Evolutionary conservation across 1,140 invertebrate species (phyloP), one percentile per base, ranked within the genome.

Genomic region (Bombus turneri): DNA sequence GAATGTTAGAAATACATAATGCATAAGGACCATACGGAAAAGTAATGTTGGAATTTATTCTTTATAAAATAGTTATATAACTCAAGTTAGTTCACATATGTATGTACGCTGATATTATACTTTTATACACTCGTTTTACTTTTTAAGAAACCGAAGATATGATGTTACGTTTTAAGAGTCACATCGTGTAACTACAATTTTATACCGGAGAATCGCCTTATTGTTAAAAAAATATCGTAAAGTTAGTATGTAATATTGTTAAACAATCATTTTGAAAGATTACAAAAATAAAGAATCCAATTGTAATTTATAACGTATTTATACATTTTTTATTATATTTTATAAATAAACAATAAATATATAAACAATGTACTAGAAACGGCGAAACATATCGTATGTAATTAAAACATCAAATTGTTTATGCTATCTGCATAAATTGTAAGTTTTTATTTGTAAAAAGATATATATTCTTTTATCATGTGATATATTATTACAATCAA

Each of bases 91-190:
- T 47, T 72, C 31, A n/a, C 25, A 15, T 83, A 47, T 41, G 18
- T 39, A 5, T 62, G 28, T 62, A 62, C 28, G 28, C 28, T n/a
- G 59, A 62, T 2, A 66, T 37, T 69, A 41, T 77, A 59, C 37
- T 57, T 69, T 41, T 34, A 37, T 78, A 75, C n/a, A 31, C 47
- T 73, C 9, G 4, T 47, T 43, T 74, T 85, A 66, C 0, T 76
- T 10, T 59, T 62, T 43, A 79, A 31, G 28, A 13, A 34, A 43
- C n/a, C 53, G 43, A 28, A 64, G 2, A 86, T 88, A 75, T 86
- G 75, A 89, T 86, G 83, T 69, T 89, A 86, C 1, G 34, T 79
- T 71, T 85, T 84, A 87, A 89, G 69, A 87, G 28, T 39, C 28
- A 41, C 1, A 8, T 2, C n/a, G 2, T n/a, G 4, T n/a, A 37